Base-by-base conservation (phyloP, 2,888 invertebrate genomes). In the Spisula subtruncata region DNA sequence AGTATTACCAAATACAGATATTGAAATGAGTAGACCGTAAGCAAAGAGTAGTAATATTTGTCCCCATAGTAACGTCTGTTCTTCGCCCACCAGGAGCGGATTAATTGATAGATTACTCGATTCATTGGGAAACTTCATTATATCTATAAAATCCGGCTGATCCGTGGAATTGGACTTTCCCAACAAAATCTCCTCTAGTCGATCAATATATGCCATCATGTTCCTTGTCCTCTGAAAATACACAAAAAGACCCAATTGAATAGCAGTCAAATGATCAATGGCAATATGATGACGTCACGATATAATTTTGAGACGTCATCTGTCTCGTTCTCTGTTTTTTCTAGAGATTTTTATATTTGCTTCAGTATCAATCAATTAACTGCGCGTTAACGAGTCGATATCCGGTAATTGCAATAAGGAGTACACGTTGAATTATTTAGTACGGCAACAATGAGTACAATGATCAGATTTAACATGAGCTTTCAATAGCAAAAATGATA, bases 1-100 rank as follows among this genome's bases (percentile, higher is more conserved):
- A 0, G 93, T 90, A 83, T 96, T 96, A 8, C 96, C 96, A 87
- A 96, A 94, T 54, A 96, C 85, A 18, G 96, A 95, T n/a, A 95
- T 94, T 0, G 95, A 88, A 32, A 95, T 93, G 6, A 96, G 88
- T 10, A 94, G 82, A n/a, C 94, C 93, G 83, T 96, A 96, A 12
- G 94, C 94, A 10, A 94, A 80, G 18, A 95, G 81, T 16, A 95
- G 88, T 25, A 94, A 25, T 4, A 93, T 54, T 41, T 88, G 85
- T 8, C 89, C 83, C 83, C 82, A 80, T 14, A 91, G 83, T 20
- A 89, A n/a, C 0, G 75, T 29, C 10, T 75, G 18, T 12, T 75
- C 82, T 29, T 90, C 85, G 5, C 91, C 88, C 16, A 88, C 79
- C 1, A 89, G 46, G 0, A 89, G 82, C 1, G 71, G 71, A 32